Evolutionary conservation across 2,113 vertebrate genomes (phyloP), one percentile per base, ranked within the genome.

Genomic region (Vombatus ursinus): DNA sequence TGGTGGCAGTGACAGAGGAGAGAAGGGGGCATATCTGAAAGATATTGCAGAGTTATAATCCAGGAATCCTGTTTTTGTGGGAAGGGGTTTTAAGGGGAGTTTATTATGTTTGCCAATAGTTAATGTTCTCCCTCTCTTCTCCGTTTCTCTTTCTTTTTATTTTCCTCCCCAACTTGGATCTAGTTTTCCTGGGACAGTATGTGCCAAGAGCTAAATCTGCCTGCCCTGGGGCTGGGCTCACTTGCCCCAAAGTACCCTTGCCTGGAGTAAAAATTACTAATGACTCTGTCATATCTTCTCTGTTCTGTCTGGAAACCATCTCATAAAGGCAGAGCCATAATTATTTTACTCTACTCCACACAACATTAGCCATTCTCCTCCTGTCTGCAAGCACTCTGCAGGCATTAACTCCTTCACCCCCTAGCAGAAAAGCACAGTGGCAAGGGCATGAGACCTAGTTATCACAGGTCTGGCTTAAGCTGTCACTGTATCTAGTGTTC

Each of bases 381-480:
- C n/a, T 44, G 12, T 90, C 93, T 90, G n/a, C 31, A 44, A 54
- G 22, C 12, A 23, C 2, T n/a, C 49, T 93, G 50, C 10, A 77
- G 95, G 92, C 53, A 57, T 92, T 95, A 97, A 95, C 92, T 77
- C 92, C 52, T 96, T 92, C 68, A 52, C 31, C 0, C 4, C 52
- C 68, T 49, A 50, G 22, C 51, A 10, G 44, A 49, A 77, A 90
- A 93, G 50, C 57, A 9, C 61, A 53, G 28, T 0, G 37, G 26
- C 6, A 24, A 52, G 31, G 4, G 6, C 24, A 47, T 52, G n/a
- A 49, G 25, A 49, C 48, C 90, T 50, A 50, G 47, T 16, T 50
- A 50, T 28, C 9, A 31, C 11, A 14, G 28, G 8, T 8, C n/a
- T 10, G 94, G 28, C 5, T 22, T 44, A 92, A 93, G 25, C 50